Evolutionary conservation across 2,113 vertebrate species (phyloP).

Genomic region (Anhinga anhinga): DNA sequence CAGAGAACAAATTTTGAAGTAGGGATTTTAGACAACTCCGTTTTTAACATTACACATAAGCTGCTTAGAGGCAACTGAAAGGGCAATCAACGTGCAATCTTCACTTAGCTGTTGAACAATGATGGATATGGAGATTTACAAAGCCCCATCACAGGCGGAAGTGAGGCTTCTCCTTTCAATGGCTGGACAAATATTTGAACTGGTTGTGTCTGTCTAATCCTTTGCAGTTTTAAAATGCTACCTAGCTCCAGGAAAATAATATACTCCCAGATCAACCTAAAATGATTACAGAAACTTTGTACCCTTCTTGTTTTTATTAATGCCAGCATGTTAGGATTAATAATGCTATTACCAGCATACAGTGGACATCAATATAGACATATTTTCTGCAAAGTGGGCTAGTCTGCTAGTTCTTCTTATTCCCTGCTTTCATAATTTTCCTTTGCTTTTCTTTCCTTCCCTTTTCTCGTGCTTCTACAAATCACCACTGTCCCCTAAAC

Average conservation of each 20-base stretch:
- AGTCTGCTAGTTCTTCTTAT: not conserved
- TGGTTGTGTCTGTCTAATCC: slow-evolving; percentile 7
- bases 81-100: not conserved
- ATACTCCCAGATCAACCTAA: not conserved
- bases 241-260: not conserved
- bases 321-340: not conserved
- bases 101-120: not conserved
- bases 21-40: not conserved
- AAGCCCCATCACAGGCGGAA: not conserved
- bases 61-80: slow-evolving; percentile 28
- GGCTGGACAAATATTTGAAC: slow-evolving; percentile 55
- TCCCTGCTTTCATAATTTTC: not conserved
- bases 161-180: slow-evolving; percentile 18
- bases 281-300: not conserved
- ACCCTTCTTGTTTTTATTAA: not conserved
- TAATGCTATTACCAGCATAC: not conserved
- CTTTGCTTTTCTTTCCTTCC: not conserved
- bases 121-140: slow-evolving; percentile 4
- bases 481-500: not conserved
- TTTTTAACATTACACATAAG: slow-evolving; percentile 2
- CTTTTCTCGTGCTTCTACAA: not conserved
- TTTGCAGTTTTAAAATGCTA: slow-evolving; percentile 2
- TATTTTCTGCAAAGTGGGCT: not conserved
- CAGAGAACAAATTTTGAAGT: not conserved
- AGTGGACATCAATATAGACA: not conserved